Evolutionary conservation across 2,888 invertebrate genomes (phyloP).

Genomic region (Campopleginae sp.): DNA sequence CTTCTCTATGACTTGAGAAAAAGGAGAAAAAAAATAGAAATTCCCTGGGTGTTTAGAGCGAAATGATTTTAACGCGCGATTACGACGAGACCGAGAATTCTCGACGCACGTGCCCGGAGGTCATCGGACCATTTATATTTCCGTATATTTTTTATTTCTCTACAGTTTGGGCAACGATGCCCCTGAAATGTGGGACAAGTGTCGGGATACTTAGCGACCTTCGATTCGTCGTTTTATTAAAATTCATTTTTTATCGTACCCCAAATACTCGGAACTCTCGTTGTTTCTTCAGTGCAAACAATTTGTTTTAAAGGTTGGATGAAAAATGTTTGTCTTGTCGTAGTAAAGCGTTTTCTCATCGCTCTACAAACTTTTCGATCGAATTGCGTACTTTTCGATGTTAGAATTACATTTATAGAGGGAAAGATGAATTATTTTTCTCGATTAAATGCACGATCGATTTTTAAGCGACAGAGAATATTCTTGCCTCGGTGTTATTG

Average conservation of each 20-base stretch:
- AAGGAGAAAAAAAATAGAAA: slow-evolving; percentile 18
- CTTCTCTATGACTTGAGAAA: background rate
- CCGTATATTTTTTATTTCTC: slow-evolving; percentile 34
- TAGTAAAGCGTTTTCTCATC: background rate
- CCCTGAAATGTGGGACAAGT: slow-evolving; percentile 28
- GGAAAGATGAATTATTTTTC: background rate
- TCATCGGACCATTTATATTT: slow-evolving; percentile 50
- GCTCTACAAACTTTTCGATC: background rate
- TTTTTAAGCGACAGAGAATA: background rate
- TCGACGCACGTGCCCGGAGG: slow-evolving; percentile 47
- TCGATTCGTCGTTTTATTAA: slow-evolving; percentile 2
- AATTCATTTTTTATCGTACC: background rate
- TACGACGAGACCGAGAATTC: slow-evolving; percentile 35
- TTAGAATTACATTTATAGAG: background rate
- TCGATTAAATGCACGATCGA: background rate
- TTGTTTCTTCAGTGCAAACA: background rate
- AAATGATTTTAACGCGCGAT: slow-evolving; percentile 44
- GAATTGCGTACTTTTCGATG: background rate
- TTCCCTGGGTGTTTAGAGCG: slow-evolving; percentile 11
- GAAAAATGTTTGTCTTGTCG: background rate
- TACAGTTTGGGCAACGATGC: background rate
- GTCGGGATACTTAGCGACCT: slow-evolving; percentile 28
- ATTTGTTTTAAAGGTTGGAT: background rate
- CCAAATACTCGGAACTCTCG: background rate
- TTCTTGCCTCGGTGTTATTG: background rate